phyloP scores from a whole-genome alignment of 1,140 invertebrate genomes.

The Palaemon carinicauda region DNA sequence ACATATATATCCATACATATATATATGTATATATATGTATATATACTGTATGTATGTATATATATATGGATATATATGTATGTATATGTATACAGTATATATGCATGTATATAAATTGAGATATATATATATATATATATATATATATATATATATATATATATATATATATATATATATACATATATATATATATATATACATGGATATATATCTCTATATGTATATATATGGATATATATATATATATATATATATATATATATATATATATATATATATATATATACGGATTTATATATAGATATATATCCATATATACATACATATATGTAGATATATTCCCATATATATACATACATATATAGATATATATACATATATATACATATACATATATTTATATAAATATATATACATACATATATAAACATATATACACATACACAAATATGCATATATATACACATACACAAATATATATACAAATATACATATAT shows the following conservation, averaged over 20 bases:
- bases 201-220: neutral
- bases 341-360: neutral
- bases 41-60: neutral
- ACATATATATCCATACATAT: neutral
- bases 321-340: neutral
- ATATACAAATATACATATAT: neutral
- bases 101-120: neutral
- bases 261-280: slow-evolving; percentile 5
- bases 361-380: neutral
- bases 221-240: neutral
- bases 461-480: too few relatives aligned
- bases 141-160: slow-evolving; percentile 7
- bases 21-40: neutral
- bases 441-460: too few relatives aligned
- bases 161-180: neutral
- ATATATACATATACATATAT: neutral
- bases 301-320: neutral
- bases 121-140: slow-evolving; percentile 9
- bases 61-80: neutral
- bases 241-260: neutral
- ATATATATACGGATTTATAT: neutral
- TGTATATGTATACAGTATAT: neutral
- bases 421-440: neutral
- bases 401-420: neutral
- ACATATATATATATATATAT: slow-evolving; percentile 9